Evolutionary conservation across 2,888 invertebrate species (phyloP), one percentile per base, ranked within the genome.

Genomic region (Hydraecia micacea): DNA sequence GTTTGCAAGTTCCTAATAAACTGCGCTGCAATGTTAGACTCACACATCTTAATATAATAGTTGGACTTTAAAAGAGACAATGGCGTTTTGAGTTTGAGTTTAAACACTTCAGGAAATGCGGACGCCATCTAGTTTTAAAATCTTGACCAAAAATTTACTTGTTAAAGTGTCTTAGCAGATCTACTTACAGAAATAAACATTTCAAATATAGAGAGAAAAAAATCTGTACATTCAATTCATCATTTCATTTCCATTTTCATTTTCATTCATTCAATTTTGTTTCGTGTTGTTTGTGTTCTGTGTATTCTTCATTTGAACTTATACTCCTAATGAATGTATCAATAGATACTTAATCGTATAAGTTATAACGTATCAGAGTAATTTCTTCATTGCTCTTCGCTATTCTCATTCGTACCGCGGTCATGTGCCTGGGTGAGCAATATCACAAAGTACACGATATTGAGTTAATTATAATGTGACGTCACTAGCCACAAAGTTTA

Each of bases 401-500:
- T 15, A 42, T 52, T 72, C 36, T 18, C 25, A 66, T 77, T 85
- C 46, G 46, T 72, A 55, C 73, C 28, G 62, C 36, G 42, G 83
- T 81, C 63, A 71, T 65, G 66, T 55, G 58, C 63, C 39, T 68
- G 63, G 60, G 42, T 66, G 67, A 75, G 60, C 58, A 73, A 68
- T 77, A 66, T 28, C 32, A 46, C 76, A 84, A 68, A 79, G 58
- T 74, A 52, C 63, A 86, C 63, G 39, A 68, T 68, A 79, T 80
- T 63, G 71, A 82, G 77, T 69, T 87, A 87, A 80, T 80, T 71
- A 75, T 79, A 75, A 76, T 76, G 66, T 80, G 69, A 73, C 81
- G 75, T 79, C 86, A 85, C 63, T 73, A 49, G 36, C 65, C 69
- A 39, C 65, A 73, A 86, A 74, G 73, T 74, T 87, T 86, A 86